These are phyloP conservation scores for Heloderma charlesbogerti DNA, from an alignment of 2,113 vertebrate species.

Conservation along the genomic window DNA sequence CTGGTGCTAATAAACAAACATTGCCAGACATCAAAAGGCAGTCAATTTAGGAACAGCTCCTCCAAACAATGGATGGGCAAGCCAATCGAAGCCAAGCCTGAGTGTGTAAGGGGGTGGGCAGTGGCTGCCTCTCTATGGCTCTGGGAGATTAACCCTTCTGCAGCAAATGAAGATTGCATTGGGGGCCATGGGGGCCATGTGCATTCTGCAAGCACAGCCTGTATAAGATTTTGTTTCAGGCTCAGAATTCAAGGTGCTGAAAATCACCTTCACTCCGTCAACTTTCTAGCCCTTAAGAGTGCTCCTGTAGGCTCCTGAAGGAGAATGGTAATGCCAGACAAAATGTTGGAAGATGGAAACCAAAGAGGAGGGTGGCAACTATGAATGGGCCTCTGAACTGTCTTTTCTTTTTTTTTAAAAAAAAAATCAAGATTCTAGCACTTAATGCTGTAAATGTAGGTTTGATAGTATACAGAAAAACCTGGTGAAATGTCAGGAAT, in stretches of 20 bases:
- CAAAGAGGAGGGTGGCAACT: no score
- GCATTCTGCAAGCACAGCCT: background rate
- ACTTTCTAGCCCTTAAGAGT: no score
- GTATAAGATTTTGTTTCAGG: background rate
- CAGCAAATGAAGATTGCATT: no score
- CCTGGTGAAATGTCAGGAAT: background rate
- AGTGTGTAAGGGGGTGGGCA: constrained; percentile 44
- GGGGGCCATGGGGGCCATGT: no score
- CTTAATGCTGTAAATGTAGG: background rate
- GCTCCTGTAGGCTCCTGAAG: no score
- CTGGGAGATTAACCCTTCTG: constrained; percentile 72
- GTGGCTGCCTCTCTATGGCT: constrained; percentile 39
- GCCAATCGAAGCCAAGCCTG: constrained; percentile 54
- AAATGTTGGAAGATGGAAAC: no score
- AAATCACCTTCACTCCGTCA: no score
- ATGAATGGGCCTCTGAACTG: no score
- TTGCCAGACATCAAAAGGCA: constrained; percentile 79
- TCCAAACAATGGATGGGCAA: constrained; percentile 78
- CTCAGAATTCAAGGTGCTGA: background rate
- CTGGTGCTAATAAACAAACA: constrained; percentile 82
- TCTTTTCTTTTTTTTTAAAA: background rate
- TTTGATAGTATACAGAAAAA: background rate
- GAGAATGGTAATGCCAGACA: no score
- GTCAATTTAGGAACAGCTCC: constrained; percentile 75
- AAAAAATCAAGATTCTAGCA: background rate